A percentile compares a stretch with the other conserved stretches of the same genome.
Conservation (phyloP, 2,113 vertebrate species). For the Odocoileus hemionus region DNA sequence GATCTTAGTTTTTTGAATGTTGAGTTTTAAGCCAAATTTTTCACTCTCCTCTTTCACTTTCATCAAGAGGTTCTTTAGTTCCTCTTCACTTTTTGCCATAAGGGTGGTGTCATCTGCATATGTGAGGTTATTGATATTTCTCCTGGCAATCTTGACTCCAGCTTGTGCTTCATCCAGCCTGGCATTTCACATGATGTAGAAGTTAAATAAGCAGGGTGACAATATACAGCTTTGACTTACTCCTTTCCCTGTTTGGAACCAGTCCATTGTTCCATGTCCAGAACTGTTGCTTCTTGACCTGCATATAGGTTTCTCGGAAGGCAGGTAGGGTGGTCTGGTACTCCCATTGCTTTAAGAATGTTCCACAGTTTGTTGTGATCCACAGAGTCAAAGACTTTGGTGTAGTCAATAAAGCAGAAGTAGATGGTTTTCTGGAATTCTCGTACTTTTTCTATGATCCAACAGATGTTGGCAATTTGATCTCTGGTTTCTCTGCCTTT, state of each 20-base stretch:
- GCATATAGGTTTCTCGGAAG: background rate
- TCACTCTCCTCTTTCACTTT: background rate
- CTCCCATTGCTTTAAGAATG: background rate
- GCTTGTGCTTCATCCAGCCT: background rate
- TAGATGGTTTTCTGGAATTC: background rate
- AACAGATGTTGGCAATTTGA: background rate
- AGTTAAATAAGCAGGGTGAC: background rate
- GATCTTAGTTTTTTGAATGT: background rate
- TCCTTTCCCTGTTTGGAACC: background rate
- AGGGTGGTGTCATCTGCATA: background rate
- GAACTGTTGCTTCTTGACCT: background rate
- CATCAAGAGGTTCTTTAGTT: background rate
- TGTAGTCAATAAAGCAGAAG: background rate
- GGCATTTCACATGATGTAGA: background rate
- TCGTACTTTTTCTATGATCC: background rate
- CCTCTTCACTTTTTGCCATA: background rate
- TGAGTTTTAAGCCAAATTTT: background rate
- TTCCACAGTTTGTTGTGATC: background rate
- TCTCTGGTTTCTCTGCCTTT: background rate
- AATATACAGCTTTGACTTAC: background rate
- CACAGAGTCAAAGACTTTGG: background rate
- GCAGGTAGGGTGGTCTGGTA: background rate
- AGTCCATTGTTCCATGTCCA: background rate
- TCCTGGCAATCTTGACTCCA: background rate
- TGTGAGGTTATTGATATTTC: background rate